These are phyloP conservation scores for Ellobius talpinus DNA, from an alignment of 2,113 vertebrate genomes.

Conservation along the genomic window DNA sequence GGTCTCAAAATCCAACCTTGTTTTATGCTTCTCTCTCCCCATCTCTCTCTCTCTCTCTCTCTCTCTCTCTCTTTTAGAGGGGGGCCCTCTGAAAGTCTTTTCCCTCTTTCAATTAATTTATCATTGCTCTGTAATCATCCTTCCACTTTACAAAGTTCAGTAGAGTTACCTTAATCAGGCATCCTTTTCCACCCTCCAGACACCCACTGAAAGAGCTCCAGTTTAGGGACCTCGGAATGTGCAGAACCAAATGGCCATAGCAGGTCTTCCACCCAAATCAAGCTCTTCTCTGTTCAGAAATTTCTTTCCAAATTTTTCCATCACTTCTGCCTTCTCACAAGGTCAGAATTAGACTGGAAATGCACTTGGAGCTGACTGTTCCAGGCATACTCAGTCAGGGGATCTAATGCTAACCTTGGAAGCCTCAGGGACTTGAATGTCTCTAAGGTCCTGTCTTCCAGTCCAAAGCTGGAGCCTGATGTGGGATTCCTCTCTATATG, in stretches of 20 bases:
- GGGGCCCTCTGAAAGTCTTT: not conserved
- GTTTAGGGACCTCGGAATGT: not conserved
- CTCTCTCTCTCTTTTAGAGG: not conserved
- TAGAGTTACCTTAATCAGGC: not conserved
- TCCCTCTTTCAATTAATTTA: not conserved
- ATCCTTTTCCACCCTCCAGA: not conserved
- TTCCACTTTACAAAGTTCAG: slow-evolving; percentile 1
- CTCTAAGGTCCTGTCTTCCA: not conserved
- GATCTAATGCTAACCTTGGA: not conserved
- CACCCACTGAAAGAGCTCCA: not conserved
- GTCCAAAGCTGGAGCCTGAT: not conserved
- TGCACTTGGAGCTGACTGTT: not conserved
- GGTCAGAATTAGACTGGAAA: not conserved
- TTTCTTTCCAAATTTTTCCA: not conserved
- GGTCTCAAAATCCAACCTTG: slow-evolving; percentile 10
- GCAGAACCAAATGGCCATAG: no score
- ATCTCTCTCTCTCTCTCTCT: not conserved
- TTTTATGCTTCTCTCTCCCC: not conserved
- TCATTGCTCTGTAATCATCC: not conserved
- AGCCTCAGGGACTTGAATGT: not conserved
- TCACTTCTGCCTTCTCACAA: not conserved
- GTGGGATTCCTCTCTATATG: no score
- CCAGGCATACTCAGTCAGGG: not conserved
- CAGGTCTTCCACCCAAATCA: not conserved
- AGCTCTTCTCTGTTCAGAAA: not conserved